Evolutionary conservation across 2,797 vertebrate genomes (phyloP).

Genomic region (Prunella strophiata): DNA sequence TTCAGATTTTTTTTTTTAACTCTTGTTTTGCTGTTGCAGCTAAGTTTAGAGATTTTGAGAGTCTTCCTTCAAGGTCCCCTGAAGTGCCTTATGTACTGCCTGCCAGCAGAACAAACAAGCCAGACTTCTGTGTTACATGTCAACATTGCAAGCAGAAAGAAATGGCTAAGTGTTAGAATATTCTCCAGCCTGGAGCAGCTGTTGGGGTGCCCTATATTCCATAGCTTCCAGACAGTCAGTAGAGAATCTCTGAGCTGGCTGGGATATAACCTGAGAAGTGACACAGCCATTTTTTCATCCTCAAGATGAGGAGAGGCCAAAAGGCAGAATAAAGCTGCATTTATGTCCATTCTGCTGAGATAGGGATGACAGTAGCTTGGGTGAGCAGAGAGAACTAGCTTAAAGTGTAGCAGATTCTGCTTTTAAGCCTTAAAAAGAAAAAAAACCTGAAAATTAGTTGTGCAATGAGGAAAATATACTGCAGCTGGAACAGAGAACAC

Average conservation of each 20-base stretch:
- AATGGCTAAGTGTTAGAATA: not conserved
- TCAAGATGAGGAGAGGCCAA: not conserved
- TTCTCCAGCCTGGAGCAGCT: not conserved
- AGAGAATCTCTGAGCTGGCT: not conserved
- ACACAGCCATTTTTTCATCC: not conserved
- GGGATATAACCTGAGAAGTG: not conserved
- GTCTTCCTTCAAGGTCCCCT: not conserved
- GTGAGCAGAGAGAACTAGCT: not conserved
- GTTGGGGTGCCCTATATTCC: not conserved
- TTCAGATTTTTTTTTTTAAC: not conserved
- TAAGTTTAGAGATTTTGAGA: not conserved
- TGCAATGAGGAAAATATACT: not conserved
- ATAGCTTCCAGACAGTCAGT: not conserved
- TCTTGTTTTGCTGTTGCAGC: not conserved
- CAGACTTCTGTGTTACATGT: not conserved
- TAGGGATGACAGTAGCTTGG: not conserved
- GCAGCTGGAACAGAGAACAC: not conserved
- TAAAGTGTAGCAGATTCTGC: conserved; percentile 20
- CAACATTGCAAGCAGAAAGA: not conserved
- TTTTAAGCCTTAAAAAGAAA: not conserved
- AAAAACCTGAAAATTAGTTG: not conserved
- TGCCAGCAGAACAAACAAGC: not conserved
- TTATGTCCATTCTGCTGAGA: not conserved
- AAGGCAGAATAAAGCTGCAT: conserved; percentile 4
- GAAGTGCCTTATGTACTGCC: not conserved